Percentiles rank a stretch among this genome's conserved stretches.
Evolutionary conservation across 2,113 vertebrate species (phyloP).

Genomic region (Hylia prasina): DNA sequence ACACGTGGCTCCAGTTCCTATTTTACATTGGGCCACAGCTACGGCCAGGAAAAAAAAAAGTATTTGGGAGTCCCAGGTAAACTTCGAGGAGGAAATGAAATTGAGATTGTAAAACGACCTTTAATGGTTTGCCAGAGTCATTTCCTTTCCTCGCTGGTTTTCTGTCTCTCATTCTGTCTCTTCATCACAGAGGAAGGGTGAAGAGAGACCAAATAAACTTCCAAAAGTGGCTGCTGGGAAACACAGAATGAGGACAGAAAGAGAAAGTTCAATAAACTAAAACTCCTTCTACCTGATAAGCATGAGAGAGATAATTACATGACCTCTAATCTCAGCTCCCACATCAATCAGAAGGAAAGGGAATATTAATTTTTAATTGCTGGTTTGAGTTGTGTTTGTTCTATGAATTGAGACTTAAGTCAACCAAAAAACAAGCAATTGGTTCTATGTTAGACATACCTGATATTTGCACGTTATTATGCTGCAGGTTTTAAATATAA

Average conservation of each 20-base stretch:
- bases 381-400: neutral
- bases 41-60: neutral
- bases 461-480: neutral
- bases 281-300: neutral
- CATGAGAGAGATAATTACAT: neutral
- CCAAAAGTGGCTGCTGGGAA: neutral
- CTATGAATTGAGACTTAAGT: neutral
- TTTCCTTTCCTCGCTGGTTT: constrained; percentile 31
- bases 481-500: neutral
- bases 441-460: neutral
- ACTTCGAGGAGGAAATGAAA: constrained; percentile 61
- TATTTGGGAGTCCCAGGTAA: constrained; percentile 62
- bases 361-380: neutral
- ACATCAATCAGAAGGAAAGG: neutral
- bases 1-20: constrained; percentile 24
- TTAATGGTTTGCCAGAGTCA: constrained; percentile 13
- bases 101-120: constrained; percentile 35
- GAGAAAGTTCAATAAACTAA: constrained; percentile 3
- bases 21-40: constrained; percentile 15
- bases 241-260: neutral
- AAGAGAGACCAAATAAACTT: neutral
- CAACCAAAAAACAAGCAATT: neutral
- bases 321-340: neutral
- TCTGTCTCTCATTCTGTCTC: neutral
- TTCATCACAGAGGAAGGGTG: neutral